Conservation (phyloP, 2,797 vertebrate species). For the Malurus leucopterus region DNA sequence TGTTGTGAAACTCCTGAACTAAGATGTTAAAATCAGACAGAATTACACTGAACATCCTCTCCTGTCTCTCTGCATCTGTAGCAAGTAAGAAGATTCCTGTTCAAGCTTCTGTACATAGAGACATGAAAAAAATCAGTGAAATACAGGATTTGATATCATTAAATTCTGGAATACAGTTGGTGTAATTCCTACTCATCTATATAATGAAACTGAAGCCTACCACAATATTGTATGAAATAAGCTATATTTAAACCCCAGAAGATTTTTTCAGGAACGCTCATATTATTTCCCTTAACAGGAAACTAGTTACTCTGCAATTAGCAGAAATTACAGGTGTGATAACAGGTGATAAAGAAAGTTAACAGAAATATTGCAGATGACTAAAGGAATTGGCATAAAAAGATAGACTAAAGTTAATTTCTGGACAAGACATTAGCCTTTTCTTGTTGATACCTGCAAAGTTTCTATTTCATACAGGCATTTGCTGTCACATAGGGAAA, state of each 20-base stretch:
- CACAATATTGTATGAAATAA: not conserved
- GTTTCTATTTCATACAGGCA: not conserved
- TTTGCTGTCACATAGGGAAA: not conserved
- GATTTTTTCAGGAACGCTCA: not conserved
- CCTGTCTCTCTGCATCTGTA: not conserved
- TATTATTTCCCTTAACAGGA: constrained; percentile 3
- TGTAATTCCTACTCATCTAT: not conserved
- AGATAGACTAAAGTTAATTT: not conserved
- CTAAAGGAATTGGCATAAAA: constrained; percentile 4
- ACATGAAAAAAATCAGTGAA: not conserved
- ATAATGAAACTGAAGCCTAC: not conserved
- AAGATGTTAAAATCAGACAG: constrained; percentile 53
- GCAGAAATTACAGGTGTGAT: not conserved
- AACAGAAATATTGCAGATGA: constrained; percentile 29
- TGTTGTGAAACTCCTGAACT: constrained; percentile 53
- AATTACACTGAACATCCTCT: constrained; percentile 34
- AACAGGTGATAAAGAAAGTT: not conserved
- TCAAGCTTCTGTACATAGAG: not conserved
- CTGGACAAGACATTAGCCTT: not conserved
- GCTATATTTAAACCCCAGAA: not conserved
- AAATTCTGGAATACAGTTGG: not conserved
- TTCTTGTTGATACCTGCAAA: not conserved
- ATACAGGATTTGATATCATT: not conserved
- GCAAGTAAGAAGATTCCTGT: not conserved
- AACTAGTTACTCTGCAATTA: constrained; percentile 25